Conservation (phyloP, 2,113 vertebrate species). For the Mesoclemmys tuberculata region DNA sequence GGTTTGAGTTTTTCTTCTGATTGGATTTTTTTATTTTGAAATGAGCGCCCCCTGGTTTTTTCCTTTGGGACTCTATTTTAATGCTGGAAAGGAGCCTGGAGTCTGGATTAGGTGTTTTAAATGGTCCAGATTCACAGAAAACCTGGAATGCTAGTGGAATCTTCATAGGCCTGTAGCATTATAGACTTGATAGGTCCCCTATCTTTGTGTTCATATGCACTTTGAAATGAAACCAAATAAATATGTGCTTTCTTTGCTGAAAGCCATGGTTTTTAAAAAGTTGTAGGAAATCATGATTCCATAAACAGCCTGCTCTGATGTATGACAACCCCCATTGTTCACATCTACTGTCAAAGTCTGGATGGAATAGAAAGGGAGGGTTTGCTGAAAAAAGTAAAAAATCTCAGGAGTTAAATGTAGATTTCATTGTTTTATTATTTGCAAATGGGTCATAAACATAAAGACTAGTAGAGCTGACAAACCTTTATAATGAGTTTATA, state of each 20-base stretch:
- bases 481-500: not conserved
- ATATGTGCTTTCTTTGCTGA: not conserved
- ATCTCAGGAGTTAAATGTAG: not conserved
- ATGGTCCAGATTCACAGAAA: no score
- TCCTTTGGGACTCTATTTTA: not conserved
- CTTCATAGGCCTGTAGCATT: not conserved
- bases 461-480: not conserved
- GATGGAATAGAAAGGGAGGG: not conserved
- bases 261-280: not conserved
- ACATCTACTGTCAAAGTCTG: not conserved
- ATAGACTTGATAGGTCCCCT: not conserved
- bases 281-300: not conserved
- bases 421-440: not conserved
- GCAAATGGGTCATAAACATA: not conserved
- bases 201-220: fast-evolving
- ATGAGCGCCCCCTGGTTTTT: not conserved
- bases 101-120: not conserved
- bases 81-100: not conserved
- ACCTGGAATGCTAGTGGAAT: not conserved
- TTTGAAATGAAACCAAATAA: not conserved
- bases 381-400: not conserved
- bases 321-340: not conserved
- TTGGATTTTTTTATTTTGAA: not conserved
- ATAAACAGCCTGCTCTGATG: not conserved
- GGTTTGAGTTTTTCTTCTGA: not conserved